Percentiles rank a stretch among this genome's conserved stretches.
phyloP scores from a whole-genome alignment of 2,113 vertebrate species.

The Coregonus clupeaformis region DNA sequence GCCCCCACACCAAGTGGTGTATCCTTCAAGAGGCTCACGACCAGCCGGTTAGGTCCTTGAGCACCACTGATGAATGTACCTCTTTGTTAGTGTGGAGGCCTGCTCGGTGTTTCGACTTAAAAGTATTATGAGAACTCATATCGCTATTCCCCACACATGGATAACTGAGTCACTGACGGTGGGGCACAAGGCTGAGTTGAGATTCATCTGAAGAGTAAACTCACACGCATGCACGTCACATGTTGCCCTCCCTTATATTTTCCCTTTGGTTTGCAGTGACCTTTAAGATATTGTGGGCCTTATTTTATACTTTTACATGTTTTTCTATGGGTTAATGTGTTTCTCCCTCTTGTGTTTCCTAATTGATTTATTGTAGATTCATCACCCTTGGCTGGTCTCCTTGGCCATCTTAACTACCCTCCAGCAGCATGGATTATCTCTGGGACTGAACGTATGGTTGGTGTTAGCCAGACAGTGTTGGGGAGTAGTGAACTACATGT shows the following conservation, averaged over 20 bases:
- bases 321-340: no score
- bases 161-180: background rate
- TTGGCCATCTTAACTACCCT: no score
- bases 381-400: no score
- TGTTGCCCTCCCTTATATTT: no score
- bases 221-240: background rate
- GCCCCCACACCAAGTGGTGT: constrained; percentile 18
- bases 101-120: constrained; percentile 35
- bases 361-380: no score
- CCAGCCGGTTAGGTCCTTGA: constrained; percentile 19
- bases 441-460: no score
- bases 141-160: constrained; percentile 4
- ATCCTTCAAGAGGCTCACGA: constrained; percentile 32
- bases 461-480: no score
- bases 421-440: no score
- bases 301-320: no score
- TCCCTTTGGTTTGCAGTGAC: background rate
- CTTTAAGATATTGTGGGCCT: no score
- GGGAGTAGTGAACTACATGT: no score
- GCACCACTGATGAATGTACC: constrained; percentile 13
- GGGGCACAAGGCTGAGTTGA: background rate
- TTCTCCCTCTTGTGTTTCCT: no score
- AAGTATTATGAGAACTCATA: constrained; percentile 35
- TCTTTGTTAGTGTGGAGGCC: constrained; percentile 46
- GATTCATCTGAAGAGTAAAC: background rate